phyloP scores from a whole-genome alignment of 2,888 invertebrate species.

The Lithophane ornitopus region DNA sequence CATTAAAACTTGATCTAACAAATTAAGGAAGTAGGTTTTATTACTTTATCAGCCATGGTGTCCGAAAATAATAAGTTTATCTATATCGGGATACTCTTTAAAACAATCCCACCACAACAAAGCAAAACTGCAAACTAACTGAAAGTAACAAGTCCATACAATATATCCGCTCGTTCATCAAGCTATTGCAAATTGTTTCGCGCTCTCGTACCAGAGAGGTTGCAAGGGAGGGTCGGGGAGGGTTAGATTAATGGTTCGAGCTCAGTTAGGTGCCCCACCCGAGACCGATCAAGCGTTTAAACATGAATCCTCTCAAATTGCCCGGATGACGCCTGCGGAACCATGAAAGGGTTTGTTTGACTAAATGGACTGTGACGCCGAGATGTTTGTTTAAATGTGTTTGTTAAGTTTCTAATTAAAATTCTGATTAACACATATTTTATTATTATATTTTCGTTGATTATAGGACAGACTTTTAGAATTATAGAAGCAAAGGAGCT shows the following conservation, averaged over 20 bases:
- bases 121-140: slow-evolving; percentile 28
- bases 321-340: slow-evolving; percentile 73
- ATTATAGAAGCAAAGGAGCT: background rate
- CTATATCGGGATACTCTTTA: background rate
- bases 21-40: background rate
- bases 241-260: slow-evolving; percentile 82
- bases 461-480: background rate
- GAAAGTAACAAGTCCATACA: slow-evolving; percentile 57
- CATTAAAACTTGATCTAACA: background rate
- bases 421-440: background rate
- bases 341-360: slow-evolving; percentile 75
- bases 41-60: background rate
- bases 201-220: slow-evolving; percentile 53
- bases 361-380: slow-evolving; percentile 42
- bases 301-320: slow-evolving; percentile 84
- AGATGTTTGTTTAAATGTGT: slow-evolving; percentile 27
- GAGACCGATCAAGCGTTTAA: slow-evolving; percentile 85
- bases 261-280: slow-evolving; percentile 74
- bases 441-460: background rate
- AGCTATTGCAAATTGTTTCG: slow-evolving; percentile 75
- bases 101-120: background rate
- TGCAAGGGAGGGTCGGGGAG: slow-evolving; percentile 64
- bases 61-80: background rate
- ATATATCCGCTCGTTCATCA: slow-evolving; percentile 74
- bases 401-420: slow-evolving; percentile 32